These are phyloP conservation scores for Drosophila multiciliata DNA, from an alignment of 2,888 invertebrate genomes.

Conservation along the genomic window DNA sequence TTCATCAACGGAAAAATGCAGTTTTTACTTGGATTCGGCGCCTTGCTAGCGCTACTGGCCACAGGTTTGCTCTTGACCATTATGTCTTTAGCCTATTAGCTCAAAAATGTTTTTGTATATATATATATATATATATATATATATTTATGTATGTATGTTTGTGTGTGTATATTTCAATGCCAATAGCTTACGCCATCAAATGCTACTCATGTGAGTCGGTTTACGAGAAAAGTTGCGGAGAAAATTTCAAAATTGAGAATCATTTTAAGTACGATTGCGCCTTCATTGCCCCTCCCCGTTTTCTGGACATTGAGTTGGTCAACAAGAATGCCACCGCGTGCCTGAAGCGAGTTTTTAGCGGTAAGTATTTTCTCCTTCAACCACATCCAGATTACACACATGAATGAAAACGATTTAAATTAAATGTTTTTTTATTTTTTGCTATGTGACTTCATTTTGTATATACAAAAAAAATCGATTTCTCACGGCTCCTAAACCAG, in stretches of 20 bases:
- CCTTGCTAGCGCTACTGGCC: constrained; percentile 50
- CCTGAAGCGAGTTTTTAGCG: constrained; percentile 80
- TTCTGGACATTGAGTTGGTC: constrained; percentile 70
- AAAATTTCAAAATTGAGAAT: constrained; percentile 76
- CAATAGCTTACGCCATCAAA: constrained; percentile 79
- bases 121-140: not conserved
- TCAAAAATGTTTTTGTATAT: constrained; percentile 2
- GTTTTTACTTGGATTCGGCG: constrained; percentile 60
- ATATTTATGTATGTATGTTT: not conserved
- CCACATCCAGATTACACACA: not conserved
- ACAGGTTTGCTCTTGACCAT: constrained; percentile 61
- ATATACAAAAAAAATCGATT: not conserved
- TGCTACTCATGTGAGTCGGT: constrained; percentile 84
- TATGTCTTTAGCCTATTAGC: constrained; percentile 41
- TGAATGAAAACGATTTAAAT: constrained; percentile 7
- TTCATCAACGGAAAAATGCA: constrained; percentile 52
- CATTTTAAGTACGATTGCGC: constrained; percentile 82
- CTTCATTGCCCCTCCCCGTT: constrained; percentile 79
- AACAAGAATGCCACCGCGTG: constrained; percentile 82
- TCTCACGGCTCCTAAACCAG: not conserved
- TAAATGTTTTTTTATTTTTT: not conserved
- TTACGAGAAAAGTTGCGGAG: constrained; percentile 79
- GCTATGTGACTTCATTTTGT: constrained; percentile 13
- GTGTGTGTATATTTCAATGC: constrained; percentile 48
- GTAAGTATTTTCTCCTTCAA: constrained; percentile 64